Evolutionary conservation across 2,797 vertebrate species (phyloP).

Genomic region (Cephalopachus bancanus): DNA sequence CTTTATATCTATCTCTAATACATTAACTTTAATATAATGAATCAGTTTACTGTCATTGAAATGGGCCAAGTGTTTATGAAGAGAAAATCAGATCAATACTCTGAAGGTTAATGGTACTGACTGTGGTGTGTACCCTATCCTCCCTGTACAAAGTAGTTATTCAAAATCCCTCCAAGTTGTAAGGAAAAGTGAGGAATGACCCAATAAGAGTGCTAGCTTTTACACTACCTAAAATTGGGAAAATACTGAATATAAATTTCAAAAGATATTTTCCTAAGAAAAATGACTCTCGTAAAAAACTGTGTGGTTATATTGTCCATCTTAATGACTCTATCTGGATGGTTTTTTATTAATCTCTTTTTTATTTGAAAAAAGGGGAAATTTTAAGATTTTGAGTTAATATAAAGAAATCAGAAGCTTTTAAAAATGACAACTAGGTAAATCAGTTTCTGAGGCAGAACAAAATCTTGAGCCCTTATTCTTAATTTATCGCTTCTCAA

Average conservation of each 20-base stretch:
- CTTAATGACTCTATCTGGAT: not conserved
- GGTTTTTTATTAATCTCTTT: not conserved
- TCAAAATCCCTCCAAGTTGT: not conserved
- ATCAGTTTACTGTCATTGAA: not conserved
- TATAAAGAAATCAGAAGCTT: not conserved
- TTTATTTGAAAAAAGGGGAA: not conserved
- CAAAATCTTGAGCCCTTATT: not conserved
- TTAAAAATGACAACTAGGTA: not conserved
- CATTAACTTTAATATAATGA: not conserved
- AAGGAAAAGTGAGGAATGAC: not conserved
- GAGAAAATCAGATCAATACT: not conserved
- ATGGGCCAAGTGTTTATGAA: not conserved
- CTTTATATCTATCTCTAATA: too few species aligned
- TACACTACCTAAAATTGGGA: not conserved
- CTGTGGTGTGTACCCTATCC: not conserved
- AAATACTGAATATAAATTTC: not conserved
- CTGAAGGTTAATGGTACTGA: not conserved
- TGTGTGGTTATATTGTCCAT: not conserved
- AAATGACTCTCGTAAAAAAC: not conserved
- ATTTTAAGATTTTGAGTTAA: constrained; percentile 16
- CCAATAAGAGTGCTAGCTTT: not conserved
- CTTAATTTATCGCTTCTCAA: not conserved
- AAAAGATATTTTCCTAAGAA: not conserved
- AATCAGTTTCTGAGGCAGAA: constrained; percentile 18
- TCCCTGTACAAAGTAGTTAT: not conserved